Base-by-base conservation (phyloP, 2,888 invertebrate genomes). In the Octodonta nipae region DNA sequence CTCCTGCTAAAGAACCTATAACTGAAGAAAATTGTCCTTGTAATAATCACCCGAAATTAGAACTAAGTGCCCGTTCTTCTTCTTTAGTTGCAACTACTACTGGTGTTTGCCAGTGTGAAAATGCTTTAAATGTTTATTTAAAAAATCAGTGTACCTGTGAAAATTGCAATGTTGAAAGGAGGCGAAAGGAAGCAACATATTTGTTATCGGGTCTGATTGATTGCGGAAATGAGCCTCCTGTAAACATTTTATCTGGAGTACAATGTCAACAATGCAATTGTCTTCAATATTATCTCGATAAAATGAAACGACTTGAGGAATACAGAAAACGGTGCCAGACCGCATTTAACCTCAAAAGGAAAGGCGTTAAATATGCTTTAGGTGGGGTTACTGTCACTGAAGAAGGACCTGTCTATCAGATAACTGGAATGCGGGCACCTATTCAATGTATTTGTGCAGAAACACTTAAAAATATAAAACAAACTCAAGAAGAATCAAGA, bases 391-490 rank as follows among this genome's bases (percentile, higher is more conserved):
- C 28, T 7, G 33, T 35, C 11, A 50, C 46, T 4, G 33, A 38
- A 8, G 20, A 38, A 8, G 46, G 52, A 13, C 53, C 53, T 1
- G 41, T 45, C 5, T 53, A 50, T 30, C 28, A 41, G 6, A 46
- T 49, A 7, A 37, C 40, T 7, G 50, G 51, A n/a, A 25, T 51
- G 13, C 33, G 45, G 26, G 41, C 43, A 5, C 42, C 44, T 1
- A 37, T 45, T n/a, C 37, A 48, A 11, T 51, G 52, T 30, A 38
- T 41, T 16, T 52, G 52, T 30, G 45, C 41, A 3, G 34, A 41
- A 32, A 30, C 39, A n/a, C 33, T 37, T 6, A 27, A 29, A 11
- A 25, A 43, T 31, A n/a, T n/a, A n/a, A n/a, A n/a, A n/a, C 44
- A 47, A 30, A 30, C 41, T 25, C 40, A 44, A 28, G 46, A 49